Conservation (phyloP, 2,888 invertebrate genomes). For the Drosophila peninsularis region DNA sequence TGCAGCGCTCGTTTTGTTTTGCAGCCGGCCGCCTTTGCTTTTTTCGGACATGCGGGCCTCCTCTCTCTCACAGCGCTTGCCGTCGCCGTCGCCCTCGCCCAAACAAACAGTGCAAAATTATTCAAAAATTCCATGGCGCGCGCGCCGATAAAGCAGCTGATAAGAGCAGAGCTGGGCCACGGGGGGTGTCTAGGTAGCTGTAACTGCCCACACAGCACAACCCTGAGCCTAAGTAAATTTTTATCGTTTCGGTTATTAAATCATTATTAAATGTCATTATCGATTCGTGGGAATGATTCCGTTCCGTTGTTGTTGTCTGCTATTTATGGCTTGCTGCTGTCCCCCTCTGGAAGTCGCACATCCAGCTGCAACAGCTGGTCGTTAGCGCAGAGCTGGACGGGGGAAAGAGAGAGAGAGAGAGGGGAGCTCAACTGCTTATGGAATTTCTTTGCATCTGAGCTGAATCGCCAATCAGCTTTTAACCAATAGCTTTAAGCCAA, state of each 20-base stretch:
- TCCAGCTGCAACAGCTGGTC: constrained; percentile 17
- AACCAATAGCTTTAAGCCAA: constrained; percentile 39
- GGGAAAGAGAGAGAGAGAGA: neutral
- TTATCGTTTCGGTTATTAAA: constrained; percentile 67
- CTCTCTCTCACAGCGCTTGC: neutral
- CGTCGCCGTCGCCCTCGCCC: constrained; percentile 9
- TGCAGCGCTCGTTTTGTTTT: constrained; percentile 51
- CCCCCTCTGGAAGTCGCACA: constrained; percentile 4
- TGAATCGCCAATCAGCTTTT: constrained; percentile 42
- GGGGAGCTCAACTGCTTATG: constrained; percentile 34
- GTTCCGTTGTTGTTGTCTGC: neutral
- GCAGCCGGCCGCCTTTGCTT: constrained; percentile 45
- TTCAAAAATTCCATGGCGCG: constrained; percentile 73
- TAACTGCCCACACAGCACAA: constrained; percentile 14
- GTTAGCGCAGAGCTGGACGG: neutral
- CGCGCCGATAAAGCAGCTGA: constrained; percentile 63
- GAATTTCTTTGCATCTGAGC: constrained; percentile 36
- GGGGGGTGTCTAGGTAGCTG: constrained; percentile 2
- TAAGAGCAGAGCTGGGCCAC: constrained; percentile 39
- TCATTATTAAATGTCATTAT: constrained; percentile 73
- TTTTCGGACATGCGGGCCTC: constrained; percentile 37
- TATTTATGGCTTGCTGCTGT: constrained; percentile 17
- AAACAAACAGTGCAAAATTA: constrained; percentile 72
- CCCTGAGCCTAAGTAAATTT: constrained; percentile 54
- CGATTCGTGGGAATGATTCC: constrained; percentile 73